Percentiles rank a stretch among this genome's conserved stretches.
These are phyloP conservation scores for Polymixis lichenea DNA, from an alignment of 2,888 invertebrate species.

Conservation along the genomic window DNA sequence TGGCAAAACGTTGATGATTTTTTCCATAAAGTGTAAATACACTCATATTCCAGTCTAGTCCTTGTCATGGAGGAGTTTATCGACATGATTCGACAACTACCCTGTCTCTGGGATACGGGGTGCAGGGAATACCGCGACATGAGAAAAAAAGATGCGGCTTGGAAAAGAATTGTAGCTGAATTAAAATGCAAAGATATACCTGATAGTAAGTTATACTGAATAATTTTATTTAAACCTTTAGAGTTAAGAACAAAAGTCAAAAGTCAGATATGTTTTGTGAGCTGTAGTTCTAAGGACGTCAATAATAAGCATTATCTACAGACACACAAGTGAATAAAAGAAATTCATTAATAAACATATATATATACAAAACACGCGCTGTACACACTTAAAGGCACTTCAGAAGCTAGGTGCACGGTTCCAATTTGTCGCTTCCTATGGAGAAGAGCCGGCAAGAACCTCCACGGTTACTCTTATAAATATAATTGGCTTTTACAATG, in stretches of 20 bases:
- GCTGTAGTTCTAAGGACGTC: not conserved
- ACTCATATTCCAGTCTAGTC: not conserved
- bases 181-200: constrained; percentile 62
- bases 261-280: not conserved
- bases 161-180: constrained; percentile 65
- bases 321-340: no score
- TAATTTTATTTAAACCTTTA: not conserved
- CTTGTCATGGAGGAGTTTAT: constrained; percentile 62
- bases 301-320: not conserved
- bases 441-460: no score
- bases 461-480: no score
- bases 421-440: no score
- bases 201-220: constrained; percentile 52
- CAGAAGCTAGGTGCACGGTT: no score
- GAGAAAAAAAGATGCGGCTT: constrained; percentile 63
- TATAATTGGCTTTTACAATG: no score
- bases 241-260: no score
- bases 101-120: constrained; percentile 65
- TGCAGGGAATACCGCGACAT: constrained; percentile 65
- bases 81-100: constrained; percentile 58
- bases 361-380: not conserved
- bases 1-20: not conserved
- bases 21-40: not conserved
- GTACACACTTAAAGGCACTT: no score
- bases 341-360: not conserved